phyloP scores from a whole-genome alignment of 2,113 vertebrate species.

The Chelonoidis abingdonii region DNA sequence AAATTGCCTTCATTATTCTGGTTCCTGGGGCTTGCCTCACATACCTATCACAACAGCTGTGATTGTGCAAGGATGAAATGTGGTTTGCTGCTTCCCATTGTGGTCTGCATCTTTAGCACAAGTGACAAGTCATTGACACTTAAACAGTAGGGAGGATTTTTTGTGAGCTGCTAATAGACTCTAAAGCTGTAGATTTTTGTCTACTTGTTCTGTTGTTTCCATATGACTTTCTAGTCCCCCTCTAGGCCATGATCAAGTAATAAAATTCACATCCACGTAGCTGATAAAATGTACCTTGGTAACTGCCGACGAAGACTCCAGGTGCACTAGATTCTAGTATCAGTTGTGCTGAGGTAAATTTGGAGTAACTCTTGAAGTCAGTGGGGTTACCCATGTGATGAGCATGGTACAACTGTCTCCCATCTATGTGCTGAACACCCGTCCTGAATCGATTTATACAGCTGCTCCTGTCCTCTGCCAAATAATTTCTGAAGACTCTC shows the following conservation, averaged over 20 bases:
- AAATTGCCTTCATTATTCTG: slow-evolving; percentile 60
- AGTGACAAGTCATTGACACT: slow-evolving; percentile 36
- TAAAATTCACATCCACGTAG: not conserved
- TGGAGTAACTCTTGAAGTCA: not conserved
- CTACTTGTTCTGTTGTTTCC: not conserved
- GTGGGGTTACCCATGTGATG: not conserved
- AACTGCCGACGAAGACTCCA: not conserved
- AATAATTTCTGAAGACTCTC: not conserved
- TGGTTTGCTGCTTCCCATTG: not conserved
- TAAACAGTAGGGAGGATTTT: not conserved
- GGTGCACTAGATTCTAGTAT: not conserved
- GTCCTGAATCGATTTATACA: not conserved
- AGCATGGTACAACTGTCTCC: not conserved
- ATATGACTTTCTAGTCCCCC: not conserved
- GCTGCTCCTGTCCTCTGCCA: not conserved
- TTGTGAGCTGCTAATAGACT: slow-evolving; percentile 12
- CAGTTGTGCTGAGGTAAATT: not conserved
- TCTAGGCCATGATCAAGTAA: not conserved
- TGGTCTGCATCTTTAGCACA: not conserved
- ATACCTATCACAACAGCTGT: slow-evolving; percentile 15
- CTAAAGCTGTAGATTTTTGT: not conserved
- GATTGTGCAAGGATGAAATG: not conserved
- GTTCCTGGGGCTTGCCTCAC: slow-evolving; percentile 47
- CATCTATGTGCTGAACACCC: not conserved
- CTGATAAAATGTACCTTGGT: not conserved